These are phyloP conservation scores for Planiliza haematocheilus DNA, from an alignment of 2,113 vertebrate genomes.

Conservation along the genomic window DNA sequence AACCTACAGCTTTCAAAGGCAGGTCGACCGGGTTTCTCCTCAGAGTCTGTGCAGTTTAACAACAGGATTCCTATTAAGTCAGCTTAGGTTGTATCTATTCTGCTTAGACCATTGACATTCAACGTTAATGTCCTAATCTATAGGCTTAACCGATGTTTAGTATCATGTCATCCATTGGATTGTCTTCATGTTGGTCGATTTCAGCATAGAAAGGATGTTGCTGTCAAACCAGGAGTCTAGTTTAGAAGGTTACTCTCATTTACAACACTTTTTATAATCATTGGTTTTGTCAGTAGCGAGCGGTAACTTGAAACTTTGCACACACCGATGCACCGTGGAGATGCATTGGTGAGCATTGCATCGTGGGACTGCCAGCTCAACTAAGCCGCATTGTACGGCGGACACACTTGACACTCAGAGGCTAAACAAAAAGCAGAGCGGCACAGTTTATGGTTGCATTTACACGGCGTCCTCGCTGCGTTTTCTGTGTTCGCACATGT, in stretches of 20 bases:
- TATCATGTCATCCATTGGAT: constrained; percentile 1
- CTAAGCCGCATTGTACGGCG: no score
- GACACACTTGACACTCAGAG: no score
- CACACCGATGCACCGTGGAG: no score
- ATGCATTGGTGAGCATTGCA: no score
- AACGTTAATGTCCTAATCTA: not conserved
- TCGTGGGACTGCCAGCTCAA: no score
- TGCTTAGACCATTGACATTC: constrained; percentile 5
- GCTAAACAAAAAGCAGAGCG: no score
- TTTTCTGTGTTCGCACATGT: no score
- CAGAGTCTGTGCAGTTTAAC: not conserved
- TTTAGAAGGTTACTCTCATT: not conserved
- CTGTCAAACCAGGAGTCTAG: not conserved
- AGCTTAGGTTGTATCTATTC: not conserved
- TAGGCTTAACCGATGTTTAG: not conserved
- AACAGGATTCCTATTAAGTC: constrained; percentile 4
- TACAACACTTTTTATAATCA: not conserved
- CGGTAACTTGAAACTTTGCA: not conserved
- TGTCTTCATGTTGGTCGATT: not conserved
- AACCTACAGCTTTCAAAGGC: constrained; percentile 2
- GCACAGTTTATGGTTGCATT: no score
- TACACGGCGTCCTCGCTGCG: no score
- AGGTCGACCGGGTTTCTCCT: constrained; percentile 18
- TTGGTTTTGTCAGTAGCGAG: no score
- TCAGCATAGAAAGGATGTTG: not conserved